Evolutionary conservation across 1,140 invertebrate genomes (phyloP).

Genomic region (Stenopsyche tienmushanensis): DNA sequence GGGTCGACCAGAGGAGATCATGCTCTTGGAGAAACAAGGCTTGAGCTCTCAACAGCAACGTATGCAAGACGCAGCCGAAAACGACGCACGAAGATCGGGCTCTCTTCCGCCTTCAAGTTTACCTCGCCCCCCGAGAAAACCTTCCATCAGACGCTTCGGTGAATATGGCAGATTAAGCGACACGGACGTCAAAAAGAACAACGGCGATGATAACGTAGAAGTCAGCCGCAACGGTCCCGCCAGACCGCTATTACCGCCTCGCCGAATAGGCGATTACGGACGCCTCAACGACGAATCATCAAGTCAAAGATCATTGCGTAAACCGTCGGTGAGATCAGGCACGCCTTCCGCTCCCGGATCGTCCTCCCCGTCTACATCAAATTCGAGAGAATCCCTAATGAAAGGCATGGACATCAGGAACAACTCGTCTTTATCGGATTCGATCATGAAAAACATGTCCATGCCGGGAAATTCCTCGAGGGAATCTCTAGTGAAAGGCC

Average conservation of each 20-base stretch:
- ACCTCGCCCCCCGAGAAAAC: conserved; percentile 64
- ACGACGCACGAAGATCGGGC: conserved; percentile 52
- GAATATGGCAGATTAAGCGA: conserved; percentile 61
- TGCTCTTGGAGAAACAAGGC: conserved; percentile 74
- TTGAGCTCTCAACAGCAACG: conserved; percentile 71
- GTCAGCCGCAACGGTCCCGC: conserved; percentile 54
- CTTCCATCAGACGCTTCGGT: conserved; percentile 56
- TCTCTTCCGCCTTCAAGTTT: conserved; percentile 65
- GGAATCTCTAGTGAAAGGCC: conserved; percentile 53
- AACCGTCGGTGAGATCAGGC: conserved; percentile 45
- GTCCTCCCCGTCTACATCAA: conserved; percentile 52
- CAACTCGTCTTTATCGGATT: conserved; percentile 33
- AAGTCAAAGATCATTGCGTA: conserved; percentile 48
- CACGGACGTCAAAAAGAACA: conserved; percentile 61
- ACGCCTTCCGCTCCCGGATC: conserved; percentile 56
- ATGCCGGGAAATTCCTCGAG: conserved; percentile 36
- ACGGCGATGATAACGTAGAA: conserved; percentile 46
- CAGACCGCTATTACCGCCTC: conserved; percentile 63
- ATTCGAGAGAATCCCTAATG: conserved; percentile 53
- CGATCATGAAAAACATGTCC: conserved; percentile 39
- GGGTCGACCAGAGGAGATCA: conserved; percentile 63
- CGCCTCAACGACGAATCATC: conserved; percentile 58
- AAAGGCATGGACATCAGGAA: conserved; percentile 49
- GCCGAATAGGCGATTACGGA: conserved; percentile 60
- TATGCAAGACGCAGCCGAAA: conserved; percentile 57